Evolutionary conservation across 1,140 invertebrate species (phyloP).

Genomic region (Holcopasites calliopsidis): DNA sequence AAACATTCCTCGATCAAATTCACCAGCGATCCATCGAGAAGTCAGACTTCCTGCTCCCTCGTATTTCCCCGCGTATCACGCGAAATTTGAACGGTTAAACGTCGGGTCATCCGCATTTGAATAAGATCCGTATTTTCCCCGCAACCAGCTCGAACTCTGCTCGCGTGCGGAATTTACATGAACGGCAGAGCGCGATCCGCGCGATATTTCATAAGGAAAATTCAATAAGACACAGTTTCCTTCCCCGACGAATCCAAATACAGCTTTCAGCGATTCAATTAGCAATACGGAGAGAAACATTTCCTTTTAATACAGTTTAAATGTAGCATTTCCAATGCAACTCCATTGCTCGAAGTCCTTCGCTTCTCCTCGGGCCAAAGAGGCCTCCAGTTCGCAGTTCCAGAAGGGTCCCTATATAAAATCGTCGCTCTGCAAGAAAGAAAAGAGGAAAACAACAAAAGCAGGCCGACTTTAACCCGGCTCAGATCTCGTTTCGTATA

Average conservation of each 20-base stretch:
- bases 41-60: too few species aligned
- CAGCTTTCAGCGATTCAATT: too few species aligned
- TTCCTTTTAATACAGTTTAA: too few species aligned
- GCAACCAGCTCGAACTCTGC: not conserved
- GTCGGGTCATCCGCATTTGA: conserved; percentile 31
- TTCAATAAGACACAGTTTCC: conserved; percentile 2
- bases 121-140: conserved; percentile 44
- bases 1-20: not conserved
- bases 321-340: too few species aligned
- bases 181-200: not conserved
- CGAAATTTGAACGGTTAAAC: conserved; percentile 24
- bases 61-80: not conserved
- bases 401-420: not conserved
- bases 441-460: too few species aligned
- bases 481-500: conserved; percentile 15
- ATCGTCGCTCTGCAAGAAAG: not conserved
- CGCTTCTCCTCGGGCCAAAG: too few species aligned
- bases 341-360: too few species aligned
- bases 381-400: not conserved
- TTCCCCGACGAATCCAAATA: not conserved
- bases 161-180: not conserved
- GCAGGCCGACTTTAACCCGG: not conserved
- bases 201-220: not conserved
- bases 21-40: too few species aligned
- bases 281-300: too few species aligned